Conservation (phyloP, 1,140 invertebrate genomes). For the Metaphire vulgaris region DNA sequence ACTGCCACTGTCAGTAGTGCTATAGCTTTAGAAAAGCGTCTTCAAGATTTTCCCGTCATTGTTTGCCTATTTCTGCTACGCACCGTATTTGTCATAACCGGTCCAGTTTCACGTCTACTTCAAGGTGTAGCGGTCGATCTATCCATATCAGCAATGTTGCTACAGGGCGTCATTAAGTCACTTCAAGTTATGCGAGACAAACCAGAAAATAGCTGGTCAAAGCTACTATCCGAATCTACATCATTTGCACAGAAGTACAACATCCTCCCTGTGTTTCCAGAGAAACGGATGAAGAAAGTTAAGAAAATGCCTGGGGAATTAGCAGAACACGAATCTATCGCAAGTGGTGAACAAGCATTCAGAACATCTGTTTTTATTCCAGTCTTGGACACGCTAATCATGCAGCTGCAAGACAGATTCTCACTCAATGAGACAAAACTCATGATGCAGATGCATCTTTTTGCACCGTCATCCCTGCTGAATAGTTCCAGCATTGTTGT, state of each 20-base stretch:
- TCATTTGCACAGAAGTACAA: neutral
- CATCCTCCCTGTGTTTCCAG: neutral
- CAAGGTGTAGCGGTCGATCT: neutral
- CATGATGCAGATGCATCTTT: neutral
- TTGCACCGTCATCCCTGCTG: neutral
- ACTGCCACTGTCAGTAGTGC: neutral
- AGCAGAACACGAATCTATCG: neutral
- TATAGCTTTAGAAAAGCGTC: neutral
- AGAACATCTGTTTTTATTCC: neutral
- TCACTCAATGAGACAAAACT: neutral
- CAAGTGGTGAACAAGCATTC: neutral
- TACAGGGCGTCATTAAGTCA: neutral
- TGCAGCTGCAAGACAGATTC: neutral
- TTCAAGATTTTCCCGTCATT: neutral
- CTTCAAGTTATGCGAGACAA: neutral
- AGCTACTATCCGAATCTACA: neutral
- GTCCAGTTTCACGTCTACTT: neutral
- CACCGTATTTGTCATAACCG: neutral
- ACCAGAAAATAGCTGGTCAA: neutral
- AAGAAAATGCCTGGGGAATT: neutral
- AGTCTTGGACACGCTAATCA: neutral
- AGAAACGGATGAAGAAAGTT: neutral
- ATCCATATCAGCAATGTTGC: neutral
- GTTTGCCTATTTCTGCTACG: neutral
- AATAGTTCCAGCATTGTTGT: neutral